Base-by-base conservation (phyloP, 2,888 invertebrate species). In the Cryptocephalus primarius region DNA sequence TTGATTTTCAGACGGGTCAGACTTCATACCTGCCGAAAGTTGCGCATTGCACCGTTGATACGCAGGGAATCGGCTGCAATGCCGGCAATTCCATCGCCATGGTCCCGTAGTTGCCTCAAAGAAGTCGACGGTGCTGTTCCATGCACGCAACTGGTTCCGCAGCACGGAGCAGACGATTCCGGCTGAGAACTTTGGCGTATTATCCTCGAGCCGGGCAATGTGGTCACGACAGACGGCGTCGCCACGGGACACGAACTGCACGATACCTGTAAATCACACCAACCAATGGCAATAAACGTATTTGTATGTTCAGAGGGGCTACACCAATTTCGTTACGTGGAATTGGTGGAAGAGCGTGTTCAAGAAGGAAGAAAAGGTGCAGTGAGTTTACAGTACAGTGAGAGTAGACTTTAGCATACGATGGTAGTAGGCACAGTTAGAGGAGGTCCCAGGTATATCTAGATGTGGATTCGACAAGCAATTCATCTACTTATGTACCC, bases 31-130 rank as follows among this genome's bases (percentile, higher is more conserved):
- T 94, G 93, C 73, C 90, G 91, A 74, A 95, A 94, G 68, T 91
- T 92, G 60, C 92, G 80, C 80, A 95, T 90, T 63, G 93, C 94
- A 55, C 95, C 96, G 74, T 94, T 95, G 73, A 95, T 91, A 64
- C 94, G 79, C 60, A 95, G 79, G 48, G 93, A 93, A 73, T 95
- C 95, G 43, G 92, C 92, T 14, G 94, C 95, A 63, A 96, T 95
- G 66, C 91, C 91, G 42, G 93, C 93, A 54, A 95, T 88, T 66
- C 90, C 90, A 74, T 86, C 86, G 43, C 65, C 65, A 56, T 69
- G 68, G 60, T 75, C 74, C 57, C 88, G 78, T 47, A 91, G 75
- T 69, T 91, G 90, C 63, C 90, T 83, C 64, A 91, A 73, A 38
- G 91, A 91, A 65, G 88, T 86, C 72, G 88, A 89, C 53, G 87